Evolutionary conservation across 2,797 vertebrate species (phyloP), one percentile per base, ranked within the genome.

Genomic region (Leptodactylus fallax): DNA sequence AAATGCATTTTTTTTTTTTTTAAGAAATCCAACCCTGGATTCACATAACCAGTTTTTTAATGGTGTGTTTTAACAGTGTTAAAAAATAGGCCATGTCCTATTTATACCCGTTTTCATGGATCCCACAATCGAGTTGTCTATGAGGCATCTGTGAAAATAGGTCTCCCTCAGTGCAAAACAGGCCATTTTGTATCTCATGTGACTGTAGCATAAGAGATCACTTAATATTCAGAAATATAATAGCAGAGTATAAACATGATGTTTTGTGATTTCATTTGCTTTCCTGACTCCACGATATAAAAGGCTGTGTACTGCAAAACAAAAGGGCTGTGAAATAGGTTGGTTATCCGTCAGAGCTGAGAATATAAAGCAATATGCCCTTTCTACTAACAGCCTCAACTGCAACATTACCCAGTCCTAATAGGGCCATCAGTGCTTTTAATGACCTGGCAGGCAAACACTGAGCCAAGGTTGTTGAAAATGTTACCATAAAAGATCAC

Each of bases 281-380:
- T 86, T 85, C 53, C 80, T 77, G 76, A 86, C 58, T 86, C 84
- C 51, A 69, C 36, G 25, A 82, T 71, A 85, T 85, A 82, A 83
- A 86, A 79, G 36, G 60, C 58, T 86, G 76, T 69, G 79, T 71
- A 51, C 79, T 85, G 76, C 78, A 86, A 86, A 89, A 74, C 84
- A 89, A 89, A 85, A 77, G 36, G 74, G 79, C 83, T 82, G 63
- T 89, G 79, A 86, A 86, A 89, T 80, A 60, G 74, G 84, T 84
- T 83, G 88, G 84, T 71, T 81, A 89, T 86, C 84, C 85, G 63
- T 86, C 79, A 85, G 84, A 77, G 72, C 74, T 72, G 47, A 53
- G 80, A 71, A 89, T 85, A 72, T 83, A 86, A 89, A 86, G 71
- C 45, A 77, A 83, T 71, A 61, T 87, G 53, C 72, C 71, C 84